Evolutionary conservation across 2,797 vertebrate genomes (phyloP).

Genomic region (Coccyzus lansbergi): DNA sequence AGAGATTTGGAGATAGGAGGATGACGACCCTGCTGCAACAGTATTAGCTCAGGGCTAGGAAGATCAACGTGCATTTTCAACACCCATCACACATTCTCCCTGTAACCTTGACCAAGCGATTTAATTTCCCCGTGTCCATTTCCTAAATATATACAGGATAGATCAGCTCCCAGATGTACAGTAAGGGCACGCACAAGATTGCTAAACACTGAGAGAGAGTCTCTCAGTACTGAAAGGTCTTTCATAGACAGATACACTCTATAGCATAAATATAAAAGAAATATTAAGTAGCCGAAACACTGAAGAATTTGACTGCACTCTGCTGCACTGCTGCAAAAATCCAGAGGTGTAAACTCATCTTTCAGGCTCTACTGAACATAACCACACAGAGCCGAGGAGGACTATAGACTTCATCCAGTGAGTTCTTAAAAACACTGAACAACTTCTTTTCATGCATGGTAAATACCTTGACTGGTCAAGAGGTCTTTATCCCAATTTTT

Average conservation of each 20-base stretch:
- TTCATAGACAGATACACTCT: neutral
- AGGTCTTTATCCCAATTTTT: neutral
- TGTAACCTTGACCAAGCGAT: conserved; percentile 33
- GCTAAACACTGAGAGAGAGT: neutral
- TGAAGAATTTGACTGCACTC: neutral
- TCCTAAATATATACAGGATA: neutral
- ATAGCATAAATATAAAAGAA: neutral
- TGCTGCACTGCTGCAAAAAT: neutral
- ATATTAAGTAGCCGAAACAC: neutral
- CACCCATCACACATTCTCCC: conserved; percentile 18
- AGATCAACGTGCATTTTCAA: conserved; percentile 23
- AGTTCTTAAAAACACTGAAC: neutral
- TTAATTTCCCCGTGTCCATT: neutral
- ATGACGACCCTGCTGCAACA: neutral
- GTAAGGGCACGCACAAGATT: neutral
- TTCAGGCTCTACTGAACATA: neutral
- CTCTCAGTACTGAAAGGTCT: neutral
- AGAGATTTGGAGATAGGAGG: neutral
- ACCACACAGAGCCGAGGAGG: neutral
- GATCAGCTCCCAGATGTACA: neutral
- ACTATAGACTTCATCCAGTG: neutral
- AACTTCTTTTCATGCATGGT: neutral
- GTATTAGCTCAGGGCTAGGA: neutral
- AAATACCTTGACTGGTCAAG: neutral
- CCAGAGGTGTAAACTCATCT: neutral